Evolutionary conservation across 2,888 invertebrate species (phyloP), one percentile per base, ranked within the genome.

Genomic region (Pemphredon lugubris): DNA sequence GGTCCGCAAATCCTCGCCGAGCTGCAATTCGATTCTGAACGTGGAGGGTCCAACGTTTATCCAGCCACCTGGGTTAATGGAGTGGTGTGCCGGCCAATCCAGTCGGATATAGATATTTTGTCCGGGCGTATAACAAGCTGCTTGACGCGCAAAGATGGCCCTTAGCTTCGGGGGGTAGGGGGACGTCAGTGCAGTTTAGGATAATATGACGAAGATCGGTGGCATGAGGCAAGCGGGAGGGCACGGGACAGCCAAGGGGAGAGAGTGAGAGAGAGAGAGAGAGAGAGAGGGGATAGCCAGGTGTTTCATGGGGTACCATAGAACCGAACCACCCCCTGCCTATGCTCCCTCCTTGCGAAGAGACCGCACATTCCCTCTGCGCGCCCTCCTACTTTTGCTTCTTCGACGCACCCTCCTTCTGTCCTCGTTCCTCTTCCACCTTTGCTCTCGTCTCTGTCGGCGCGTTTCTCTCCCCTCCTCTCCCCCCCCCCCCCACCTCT

Each of bases 121-220:
- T 66, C 63, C 57, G 18, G n/a, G 65, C 59, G 37, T 42, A 51
- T 79, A 78, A 81, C 78, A 42, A 79, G 79, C 77, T 65, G 75
- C 66, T 74, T 72, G 80, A 76, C 80, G 72, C 63, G 66, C 54
- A 75, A 64, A 59, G 68, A 79, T 65, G 70, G 48, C 37, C 61
- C 71, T 63, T 16, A 26, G 60, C 20, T 42, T 26, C n/a, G n/a
- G n/a, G 30, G 45, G 51, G 30, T 48, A 65, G 57, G 63, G 70
- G 74, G 63, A 79, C 75, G 75, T 75, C 77, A 71, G 71, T 75
- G 82, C 75, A 81, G 84, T 83, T 85, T 84, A 73, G 81, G 82
- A 82, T 83, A 83, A 84, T 81, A 75, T 79, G 83, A 84, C 83
- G 77, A 78, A 79, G 83, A 82, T 83, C 79, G 79, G 69, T 77